Evolutionary conservation across 2,113 vertebrate genomes (phyloP).

Genomic region (Sprattus sprattus): DNA sequence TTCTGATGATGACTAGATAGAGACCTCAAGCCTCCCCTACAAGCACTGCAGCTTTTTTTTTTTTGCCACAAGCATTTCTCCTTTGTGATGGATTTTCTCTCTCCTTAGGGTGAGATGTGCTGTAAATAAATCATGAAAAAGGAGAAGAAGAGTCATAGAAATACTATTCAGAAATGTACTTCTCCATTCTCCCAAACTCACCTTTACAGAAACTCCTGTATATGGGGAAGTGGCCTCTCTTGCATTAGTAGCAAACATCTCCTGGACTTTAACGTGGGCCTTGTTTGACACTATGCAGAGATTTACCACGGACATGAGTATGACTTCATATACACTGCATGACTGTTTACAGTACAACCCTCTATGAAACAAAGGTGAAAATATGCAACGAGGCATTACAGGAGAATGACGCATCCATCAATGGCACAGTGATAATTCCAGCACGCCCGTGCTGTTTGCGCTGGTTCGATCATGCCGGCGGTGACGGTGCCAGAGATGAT

Average conservation of each 20-base stretch:
- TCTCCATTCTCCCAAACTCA: background rate
- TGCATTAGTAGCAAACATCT: background rate
- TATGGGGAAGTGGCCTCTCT: background rate
- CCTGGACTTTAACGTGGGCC: background rate
- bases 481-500: slow-evolving; percentile 58
- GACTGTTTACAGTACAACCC: slow-evolving; percentile 48
- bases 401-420: slow-evolving; percentile 72
- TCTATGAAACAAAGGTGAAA: slow-evolving; percentile 13
- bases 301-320: background rate
- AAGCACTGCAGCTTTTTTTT: slow-evolving; percentile 57
- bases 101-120: slow-evolving; percentile 59
- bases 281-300: slow-evolving; percentile 7
- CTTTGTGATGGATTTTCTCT: slow-evolving; percentile 70
- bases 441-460: slow-evolving; percentile 65
- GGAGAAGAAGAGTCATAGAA: background rate
- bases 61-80: slow-evolving; percentile 60
- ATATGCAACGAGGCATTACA: slow-evolving; percentile 42
- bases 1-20: slow-evolving; percentile 62
- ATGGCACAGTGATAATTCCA: slow-evolving; percentile 61
- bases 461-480: slow-evolving; percentile 64
- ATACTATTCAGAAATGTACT: background rate
- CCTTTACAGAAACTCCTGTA: background rate
- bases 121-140: background rate
- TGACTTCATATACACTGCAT: background rate
- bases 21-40: slow-evolving; percentile 56